A percentile compares a stretch with the other conserved stretches of the same genome.
These are phyloP conservation scores for Silurus meridionalis DNA, from an alignment of 2,113 vertebrate genomes.

Conservation along the genomic window DNA sequence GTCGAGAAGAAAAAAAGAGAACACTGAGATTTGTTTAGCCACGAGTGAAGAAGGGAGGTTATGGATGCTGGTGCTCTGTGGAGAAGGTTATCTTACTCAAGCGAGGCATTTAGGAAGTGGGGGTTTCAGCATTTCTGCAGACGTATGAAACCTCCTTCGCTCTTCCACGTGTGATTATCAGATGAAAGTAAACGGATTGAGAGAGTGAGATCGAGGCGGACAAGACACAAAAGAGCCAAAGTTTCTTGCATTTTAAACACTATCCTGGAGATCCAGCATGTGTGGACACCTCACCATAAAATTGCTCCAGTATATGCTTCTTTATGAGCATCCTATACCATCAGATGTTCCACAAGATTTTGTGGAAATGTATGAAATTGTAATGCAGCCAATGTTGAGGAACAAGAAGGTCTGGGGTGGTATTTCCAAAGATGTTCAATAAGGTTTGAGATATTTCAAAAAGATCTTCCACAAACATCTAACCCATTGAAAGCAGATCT, in stretches of 20 bases:
- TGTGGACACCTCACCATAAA: background rate
- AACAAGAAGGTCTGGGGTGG: no score
- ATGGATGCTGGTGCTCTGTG: constrained; percentile 47
- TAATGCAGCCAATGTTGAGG: no score
- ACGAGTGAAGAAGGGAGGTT: constrained; percentile 37
- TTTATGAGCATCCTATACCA: no score
- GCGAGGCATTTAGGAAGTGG: constrained; percentile 55
- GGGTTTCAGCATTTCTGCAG: background rate
- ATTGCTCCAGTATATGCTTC: no score
- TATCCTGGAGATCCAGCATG: background rate
- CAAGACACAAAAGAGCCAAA: constrained; percentile 35
- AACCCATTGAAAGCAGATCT: no score
- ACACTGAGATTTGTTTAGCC: constrained; percentile 42
- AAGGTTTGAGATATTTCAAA: no score
- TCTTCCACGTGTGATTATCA: background rate
- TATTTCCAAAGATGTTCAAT: no score
- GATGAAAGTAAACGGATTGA: constrained; percentile 12
- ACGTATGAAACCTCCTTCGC: background rate
- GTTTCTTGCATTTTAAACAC: background rate
- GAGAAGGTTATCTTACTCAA: constrained; percentile 62
- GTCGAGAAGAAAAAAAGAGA: constrained; percentile 31
- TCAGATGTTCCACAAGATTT: no score
- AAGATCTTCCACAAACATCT: no score
- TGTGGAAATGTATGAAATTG: no score
- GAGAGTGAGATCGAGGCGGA: background rate